Percentiles rank a stretch among this genome's conserved stretches.
Evolutionary conservation across 2,113 vertebrate genomes (phyloP).

Genomic region (Anolis carolinensis): DNA sequence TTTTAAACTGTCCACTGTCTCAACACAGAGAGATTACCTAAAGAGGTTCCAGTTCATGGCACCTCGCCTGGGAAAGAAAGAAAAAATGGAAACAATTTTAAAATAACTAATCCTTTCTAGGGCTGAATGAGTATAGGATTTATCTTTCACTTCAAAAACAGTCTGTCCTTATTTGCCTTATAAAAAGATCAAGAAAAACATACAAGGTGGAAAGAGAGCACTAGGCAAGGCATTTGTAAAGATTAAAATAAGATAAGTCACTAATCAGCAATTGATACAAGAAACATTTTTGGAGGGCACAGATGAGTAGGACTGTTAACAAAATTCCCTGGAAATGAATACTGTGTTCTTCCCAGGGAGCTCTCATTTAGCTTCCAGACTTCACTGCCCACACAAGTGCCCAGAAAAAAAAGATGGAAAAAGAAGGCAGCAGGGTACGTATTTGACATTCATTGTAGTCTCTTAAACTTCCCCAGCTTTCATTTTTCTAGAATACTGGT

Average conservation of each 20-base stretch:
- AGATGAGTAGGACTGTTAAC: slow-evolving; percentile 1
- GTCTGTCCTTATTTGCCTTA: neutral
- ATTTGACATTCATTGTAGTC: neutral
- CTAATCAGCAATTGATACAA: neutral
- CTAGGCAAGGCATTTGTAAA: neutral
- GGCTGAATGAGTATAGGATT: neutral
- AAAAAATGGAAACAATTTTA: slow-evolving; percentile 9
- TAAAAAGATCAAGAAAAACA: neutral
- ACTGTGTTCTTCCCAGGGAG: neutral
- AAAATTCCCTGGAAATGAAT: slow-evolving; percentile 11
- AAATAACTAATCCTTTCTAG: slow-evolving; percentile 7
- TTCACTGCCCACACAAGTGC: neutral
- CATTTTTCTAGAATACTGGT: neutral
- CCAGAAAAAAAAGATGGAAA: neutral
- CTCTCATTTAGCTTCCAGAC: slow-evolving; percentile 11
- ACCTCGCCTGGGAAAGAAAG: neutral
- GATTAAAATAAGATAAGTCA: slow-evolving; percentile 17
- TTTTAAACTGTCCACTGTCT: neutral
- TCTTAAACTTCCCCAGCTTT: neutral
- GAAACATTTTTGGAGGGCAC: neutral
- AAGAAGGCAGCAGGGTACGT: neutral
- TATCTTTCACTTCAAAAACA: slow-evolving; percentile 4
- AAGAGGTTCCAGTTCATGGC: slow-evolving; percentile 1
- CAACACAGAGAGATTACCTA: neutral
- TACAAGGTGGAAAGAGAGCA: neutral